Evolutionary conservation across 2,797 vertebrate species (phyloP).

Genomic region (Muraenolepis orangiensis): DNA sequence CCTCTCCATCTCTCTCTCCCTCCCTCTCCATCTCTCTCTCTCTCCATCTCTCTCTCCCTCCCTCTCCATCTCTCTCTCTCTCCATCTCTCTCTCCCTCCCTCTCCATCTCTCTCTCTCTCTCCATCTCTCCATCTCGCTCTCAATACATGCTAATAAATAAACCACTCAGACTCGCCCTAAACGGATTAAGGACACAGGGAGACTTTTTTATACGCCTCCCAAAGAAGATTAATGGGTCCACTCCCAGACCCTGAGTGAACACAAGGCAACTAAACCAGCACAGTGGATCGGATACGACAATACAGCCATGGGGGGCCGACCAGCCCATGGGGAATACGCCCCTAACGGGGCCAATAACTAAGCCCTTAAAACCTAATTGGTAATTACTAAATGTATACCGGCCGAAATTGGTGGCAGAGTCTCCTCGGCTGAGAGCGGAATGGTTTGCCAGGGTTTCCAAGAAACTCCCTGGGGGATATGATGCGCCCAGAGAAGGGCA

Average conservation of each 20-base stretch:
- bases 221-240: constrained; percentile 19
- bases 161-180: constrained; percentile 21
- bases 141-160: constrained; percentile 22
- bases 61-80: too few species aligned
- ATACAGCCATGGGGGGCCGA: constrained; percentile 13
- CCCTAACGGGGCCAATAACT: constrained; percentile 55
- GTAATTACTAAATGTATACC: constrained; percentile 62
- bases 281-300: constrained; percentile 28
- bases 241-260: background rate
- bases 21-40: too few species aligned
- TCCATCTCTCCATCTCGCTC: constrained; percentile 14
- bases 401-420: constrained; percentile 41
- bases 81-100: too few species aligned
- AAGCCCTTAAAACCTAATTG: constrained; percentile 58
- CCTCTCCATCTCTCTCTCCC: too few species aligned
- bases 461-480: constrained; percentile 54
- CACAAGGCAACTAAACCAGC: constrained; percentile 33
- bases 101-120: too few species aligned
- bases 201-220: constrained; percentile 23
- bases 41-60: too few species aligned
- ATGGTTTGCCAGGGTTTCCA: constrained; percentile 22
- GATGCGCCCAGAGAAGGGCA: constrained; percentile 58
- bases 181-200: constrained; percentile 33
- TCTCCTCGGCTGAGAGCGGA: constrained; percentile 46
- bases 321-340: constrained; percentile 41